Conservation (phyloP, 2,797 vertebrate species). For the Diceros bicornis region DNA sequence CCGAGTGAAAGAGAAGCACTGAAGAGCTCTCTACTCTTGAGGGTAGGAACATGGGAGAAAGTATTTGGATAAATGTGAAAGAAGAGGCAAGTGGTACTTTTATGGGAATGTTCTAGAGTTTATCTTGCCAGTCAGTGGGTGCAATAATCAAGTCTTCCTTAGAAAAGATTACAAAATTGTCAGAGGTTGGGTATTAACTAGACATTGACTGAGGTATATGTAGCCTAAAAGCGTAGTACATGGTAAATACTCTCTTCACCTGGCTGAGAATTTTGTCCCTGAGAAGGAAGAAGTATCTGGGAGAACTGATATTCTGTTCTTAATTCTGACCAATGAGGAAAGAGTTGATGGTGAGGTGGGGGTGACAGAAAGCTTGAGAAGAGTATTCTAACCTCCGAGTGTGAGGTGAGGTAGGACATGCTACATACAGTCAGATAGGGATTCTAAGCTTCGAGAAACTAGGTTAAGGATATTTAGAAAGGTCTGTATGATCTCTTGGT, state of each 20-base stretch:
- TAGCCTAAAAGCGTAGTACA: neutral
- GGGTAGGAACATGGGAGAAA: neutral
- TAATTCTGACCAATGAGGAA: neutral
- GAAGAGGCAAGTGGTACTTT: neutral
- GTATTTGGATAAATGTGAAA: neutral
- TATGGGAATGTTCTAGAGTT: neutral
- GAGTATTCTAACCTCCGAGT: neutral
- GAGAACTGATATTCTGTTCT: neutral
- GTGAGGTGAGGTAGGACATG: neutral
- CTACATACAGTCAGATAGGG: accelerated
- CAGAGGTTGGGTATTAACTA: neutral
- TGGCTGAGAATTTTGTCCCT: neutral
- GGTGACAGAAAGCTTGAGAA: neutral
- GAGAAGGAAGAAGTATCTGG: neutral
- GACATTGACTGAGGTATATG: neutral
- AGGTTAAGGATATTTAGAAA: neutral
- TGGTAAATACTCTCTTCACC: neutral
- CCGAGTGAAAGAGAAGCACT: neutral
- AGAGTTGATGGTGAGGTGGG: too few relatives aligned
- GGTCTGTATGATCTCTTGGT: neutral
- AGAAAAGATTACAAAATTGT: neutral
- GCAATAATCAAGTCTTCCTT: neutral
- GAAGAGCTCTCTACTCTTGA: neutral
- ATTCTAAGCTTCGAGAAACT: neutral
- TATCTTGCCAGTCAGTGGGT: neutral